Percentiles rank a stretch among this genome's conserved stretches.
phyloP scores from a whole-genome alignment of 2,888 invertebrate species.

The Tanytarsus gracilentus region DNA sequence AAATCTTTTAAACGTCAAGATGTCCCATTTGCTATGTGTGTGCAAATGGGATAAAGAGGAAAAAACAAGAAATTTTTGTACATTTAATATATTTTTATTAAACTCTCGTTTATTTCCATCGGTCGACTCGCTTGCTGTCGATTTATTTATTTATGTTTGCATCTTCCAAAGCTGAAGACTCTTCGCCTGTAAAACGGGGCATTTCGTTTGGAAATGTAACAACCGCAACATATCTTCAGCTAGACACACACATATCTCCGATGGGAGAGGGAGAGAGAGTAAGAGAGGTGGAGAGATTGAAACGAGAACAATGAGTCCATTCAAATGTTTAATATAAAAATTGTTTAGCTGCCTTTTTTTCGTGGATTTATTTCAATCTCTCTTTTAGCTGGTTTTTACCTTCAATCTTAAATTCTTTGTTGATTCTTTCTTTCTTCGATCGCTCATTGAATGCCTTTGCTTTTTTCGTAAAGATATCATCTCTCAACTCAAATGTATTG shows the following conservation, averaged over 20 bases:
- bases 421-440: background rate
- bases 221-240: background rate
- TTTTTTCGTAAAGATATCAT: background rate
- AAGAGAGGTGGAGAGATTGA: too few species aligned
- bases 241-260: background rate
- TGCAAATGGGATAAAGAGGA: too few species aligned
- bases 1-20: constrained; percentile 26
- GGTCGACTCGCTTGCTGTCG: background rate
- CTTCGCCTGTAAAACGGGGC: too few species aligned
- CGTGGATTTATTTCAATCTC: constrained; percentile 1
- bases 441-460: background rate
- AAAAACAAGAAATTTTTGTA: background rate
- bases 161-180: too few species aligned
- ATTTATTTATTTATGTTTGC: constrained; percentile 1
- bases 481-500: too few species aligned
- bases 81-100: constrained; percentile 1
- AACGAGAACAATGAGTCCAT: constrained; percentile 30
- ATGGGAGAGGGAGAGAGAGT: background rate
- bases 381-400: background rate
- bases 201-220: too few species aligned
- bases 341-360: constrained; percentile 1
- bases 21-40: constrained; percentile 21
- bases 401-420: background rate
- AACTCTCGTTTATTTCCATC: background rate
- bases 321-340: constrained; percentile 29